Percentiles rank a stretch among this genome's conserved stretches.
phyloP scores from a whole-genome alignment of 2,888 invertebrate genomes.

The Dolichomitus sp. region DNA sequence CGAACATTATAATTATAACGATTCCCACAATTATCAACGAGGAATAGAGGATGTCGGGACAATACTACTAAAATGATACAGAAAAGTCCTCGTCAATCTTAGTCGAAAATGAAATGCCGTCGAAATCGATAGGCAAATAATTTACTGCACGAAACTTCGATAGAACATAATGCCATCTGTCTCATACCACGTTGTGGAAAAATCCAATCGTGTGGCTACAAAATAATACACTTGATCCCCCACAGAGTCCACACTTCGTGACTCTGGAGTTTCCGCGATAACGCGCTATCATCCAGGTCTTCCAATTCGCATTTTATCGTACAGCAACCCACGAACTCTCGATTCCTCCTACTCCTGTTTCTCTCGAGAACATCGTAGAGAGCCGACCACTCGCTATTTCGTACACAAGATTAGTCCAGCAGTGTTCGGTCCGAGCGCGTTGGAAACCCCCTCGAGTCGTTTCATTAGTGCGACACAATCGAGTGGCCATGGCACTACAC shows the following conservation, averaged over 20 bases:
- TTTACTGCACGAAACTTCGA: not conserved
- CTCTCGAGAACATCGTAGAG: slow-evolving; percentile 39
- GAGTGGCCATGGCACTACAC: slow-evolving; percentile 72
- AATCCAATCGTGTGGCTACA: slow-evolving; percentile 59
- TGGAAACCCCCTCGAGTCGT: slow-evolving; percentile 75
- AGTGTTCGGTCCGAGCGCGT: slow-evolving; percentile 51
- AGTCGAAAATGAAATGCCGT: not conserved
- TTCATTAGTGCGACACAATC: slow-evolving; percentile 85
- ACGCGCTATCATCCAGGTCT: slow-evolving; percentile 64
- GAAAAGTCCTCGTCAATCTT: slow-evolving; percentile 28
- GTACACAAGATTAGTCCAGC: slow-evolving; percentile 79
- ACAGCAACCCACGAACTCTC: slow-evolving; percentile 47
- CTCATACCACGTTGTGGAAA: slow-evolving; percentile 29
- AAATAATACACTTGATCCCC: slow-evolving; percentile 49
- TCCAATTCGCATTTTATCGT: slow-evolving; percentile 66
- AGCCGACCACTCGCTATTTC: slow-evolving; percentile 71
- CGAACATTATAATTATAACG: slow-evolving; percentile 85
- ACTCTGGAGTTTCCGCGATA: slow-evolving; percentile 45
- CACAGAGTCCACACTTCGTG: slow-evolving; percentile 41
- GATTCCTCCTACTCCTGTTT: slow-evolving; percentile 43
- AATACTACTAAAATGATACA: not conserved
- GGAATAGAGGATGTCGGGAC: slow-evolving; percentile 22
- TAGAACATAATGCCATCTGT: not conserved
- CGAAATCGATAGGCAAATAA: not conserved
- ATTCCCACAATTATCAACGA: slow-evolving; percentile 79